Evolutionary conservation across 2,888 invertebrate species (phyloP), one percentile per base, ranked within the genome.

Genomic region (Diplazon laetatorius): DNA sequence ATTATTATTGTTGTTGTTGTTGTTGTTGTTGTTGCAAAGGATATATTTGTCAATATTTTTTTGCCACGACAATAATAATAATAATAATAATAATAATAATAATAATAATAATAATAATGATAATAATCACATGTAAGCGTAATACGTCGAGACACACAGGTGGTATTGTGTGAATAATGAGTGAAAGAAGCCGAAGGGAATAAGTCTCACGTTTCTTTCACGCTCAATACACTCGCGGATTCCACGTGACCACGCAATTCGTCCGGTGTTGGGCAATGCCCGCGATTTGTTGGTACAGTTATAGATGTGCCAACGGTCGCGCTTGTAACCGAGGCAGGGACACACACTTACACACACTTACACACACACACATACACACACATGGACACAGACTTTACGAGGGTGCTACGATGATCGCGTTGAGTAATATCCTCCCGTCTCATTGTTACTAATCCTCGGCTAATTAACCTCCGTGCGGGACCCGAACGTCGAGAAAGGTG

Each of bases 241-340:
- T 70, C 60, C 70, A 70, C 74, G 74, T 74, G 78, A 78, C 78
- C 70, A 74, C 74, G 74, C 78, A 78, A 78, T 78, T 78, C 78
- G 78, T 78, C 78, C 78, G 78, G n/a, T n/a, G 78, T 78, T 78
- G 48, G 25, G 74, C 60, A 70, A 78, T 60, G 59, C 71, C 22
- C 52, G 63, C 63, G 42, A 57, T 70, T 60, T 65, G 35, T 70
- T 39, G 57, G 55, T 71, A 20, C 35, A n/a, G 14, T 39, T n/a
- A n/a, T n/a, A n/a, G 12, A 37, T 71, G 71, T 76, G 60, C 14
- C 1, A 8, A 14, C 9, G 18, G 30, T 12, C 20, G 10, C 16
- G n/a, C 39, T 57, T 76, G 30, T 60, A 52, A 37, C 63, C 69
- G 70, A 66, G 60, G 65, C 50, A n/a, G n/a, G n/a, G n/a, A n/a